phyloP scores from a whole-genome alignment of 2,888 invertebrate genomes.

The Tachystola acroxantha region DNA sequence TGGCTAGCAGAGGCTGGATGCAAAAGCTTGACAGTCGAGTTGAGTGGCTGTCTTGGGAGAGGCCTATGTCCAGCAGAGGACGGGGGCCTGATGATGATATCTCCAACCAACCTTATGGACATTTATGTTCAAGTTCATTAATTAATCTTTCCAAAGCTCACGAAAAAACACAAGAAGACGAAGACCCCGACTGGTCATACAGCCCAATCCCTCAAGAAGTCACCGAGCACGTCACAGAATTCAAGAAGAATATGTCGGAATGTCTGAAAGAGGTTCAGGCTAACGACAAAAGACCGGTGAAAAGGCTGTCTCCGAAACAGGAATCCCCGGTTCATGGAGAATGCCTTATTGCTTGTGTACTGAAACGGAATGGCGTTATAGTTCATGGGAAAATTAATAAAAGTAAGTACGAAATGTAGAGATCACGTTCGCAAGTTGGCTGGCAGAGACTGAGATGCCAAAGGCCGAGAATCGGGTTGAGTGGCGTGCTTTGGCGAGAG shows the following conservation, averaged over 20 bases:
- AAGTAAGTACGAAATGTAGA: constrained; percentile 48
- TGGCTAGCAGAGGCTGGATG: no score
- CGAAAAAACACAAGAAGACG: constrained; percentile 21
- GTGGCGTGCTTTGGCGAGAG: no score
- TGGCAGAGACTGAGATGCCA: no score
- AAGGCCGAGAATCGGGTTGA: no score
- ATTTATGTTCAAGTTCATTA: no score
- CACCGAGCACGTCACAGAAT: constrained; percentile 41
- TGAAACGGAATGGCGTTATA: constrained; percentile 61
- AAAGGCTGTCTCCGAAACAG: constrained; percentile 50
- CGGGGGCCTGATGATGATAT: no score
- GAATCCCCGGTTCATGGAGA: constrained; percentile 64
- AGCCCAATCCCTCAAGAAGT: constrained; percentile 47
- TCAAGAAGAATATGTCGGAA: constrained; percentile 63
- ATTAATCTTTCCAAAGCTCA: constrained; percentile 9
- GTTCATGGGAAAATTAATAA: constrained; percentile 55
- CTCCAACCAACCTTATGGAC: no score
- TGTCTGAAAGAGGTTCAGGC: constrained; percentile 61
- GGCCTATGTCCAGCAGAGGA: no score
- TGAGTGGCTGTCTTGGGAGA: no score
- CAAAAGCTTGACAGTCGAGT: no score
- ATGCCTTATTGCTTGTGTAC: constrained; percentile 64
- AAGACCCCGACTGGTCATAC: constrained; percentile 77
- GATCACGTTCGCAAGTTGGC: no score
- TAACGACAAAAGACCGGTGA: constrained; percentile 42